phyloP scores from a whole-genome alignment of 2,113 vertebrate genomes.

The Triplophysa rosa region DNA sequence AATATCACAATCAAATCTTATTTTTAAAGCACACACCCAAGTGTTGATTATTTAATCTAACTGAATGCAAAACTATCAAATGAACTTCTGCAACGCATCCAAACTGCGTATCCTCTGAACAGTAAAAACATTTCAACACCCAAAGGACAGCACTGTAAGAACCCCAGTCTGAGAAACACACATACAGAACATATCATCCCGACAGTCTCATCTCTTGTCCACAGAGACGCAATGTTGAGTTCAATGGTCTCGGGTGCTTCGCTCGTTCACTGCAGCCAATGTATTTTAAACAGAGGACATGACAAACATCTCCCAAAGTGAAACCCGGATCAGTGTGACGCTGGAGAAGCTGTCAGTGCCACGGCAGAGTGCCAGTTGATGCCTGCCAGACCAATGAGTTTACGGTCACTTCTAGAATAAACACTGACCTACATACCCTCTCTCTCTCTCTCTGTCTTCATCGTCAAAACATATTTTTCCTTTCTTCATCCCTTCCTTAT shows the following conservation, averaged over 20 bases:
- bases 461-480: neutral
- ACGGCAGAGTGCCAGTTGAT: conserved; percentile 30
- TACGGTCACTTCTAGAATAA: neutral
- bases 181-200: conserved; percentile 14
- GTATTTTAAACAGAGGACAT: neutral
- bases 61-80: too few species aligned
- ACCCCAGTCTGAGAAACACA: neutral
- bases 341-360: neutral
- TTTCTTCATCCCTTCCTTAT: neutral
- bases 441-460: neutral
- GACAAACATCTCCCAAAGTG: neutral
- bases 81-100: too few species aligned
- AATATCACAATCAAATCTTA: too few species aligned
- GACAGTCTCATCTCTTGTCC: neutral
- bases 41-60: too few species aligned
- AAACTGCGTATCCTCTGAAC: neutral
- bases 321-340: neutral
- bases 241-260: neutral
- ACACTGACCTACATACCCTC: conserved; percentile 16
- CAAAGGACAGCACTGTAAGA: neutral
- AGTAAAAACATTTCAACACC: neutral
- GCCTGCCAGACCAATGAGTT: conserved; percentile 24
- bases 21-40: too few species aligned
- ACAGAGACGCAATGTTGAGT: neutral
- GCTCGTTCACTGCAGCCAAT: neutral